A percentile compares a stretch with the other conserved stretches of the same genome.
These are phyloP conservation scores for Philypnodon macrostomus DNA, from an alignment of 2,797 vertebrate species.

Conservation along the genomic window DNA sequence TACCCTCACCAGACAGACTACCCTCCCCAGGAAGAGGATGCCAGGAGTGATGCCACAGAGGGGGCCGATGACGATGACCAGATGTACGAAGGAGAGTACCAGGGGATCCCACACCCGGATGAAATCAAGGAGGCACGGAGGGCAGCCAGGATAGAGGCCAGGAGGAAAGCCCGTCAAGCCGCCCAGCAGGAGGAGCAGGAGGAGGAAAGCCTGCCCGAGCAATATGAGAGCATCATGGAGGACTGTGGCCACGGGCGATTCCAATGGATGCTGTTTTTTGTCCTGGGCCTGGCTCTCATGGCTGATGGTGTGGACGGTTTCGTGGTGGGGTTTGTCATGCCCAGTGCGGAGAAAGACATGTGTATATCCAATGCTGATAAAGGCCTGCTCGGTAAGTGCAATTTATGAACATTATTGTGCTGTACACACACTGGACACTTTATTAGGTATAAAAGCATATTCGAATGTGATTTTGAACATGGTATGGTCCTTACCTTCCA, in stretches of 20 bases:
- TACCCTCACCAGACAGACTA: slow-evolving; percentile 84
- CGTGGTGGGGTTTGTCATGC: slow-evolving; percentile 93
- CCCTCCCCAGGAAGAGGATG: slow-evolving; percentile 87
- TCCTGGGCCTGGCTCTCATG: slow-evolving; percentile 93
- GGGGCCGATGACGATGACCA: slow-evolving; percentile 93
- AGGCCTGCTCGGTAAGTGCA: slow-evolving; percentile 93
- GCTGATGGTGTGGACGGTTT: slow-evolving; percentile 95
- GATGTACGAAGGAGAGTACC: slow-evolving; percentile 97
- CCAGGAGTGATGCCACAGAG: slow-evolving; percentile 91
- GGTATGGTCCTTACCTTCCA: too few relatives aligned
- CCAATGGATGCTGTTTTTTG: slow-evolving; percentile 92
- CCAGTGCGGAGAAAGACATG: slow-evolving; percentile 98
- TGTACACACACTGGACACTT: too few relatives aligned
- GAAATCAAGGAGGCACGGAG: slow-evolving; percentile 85
- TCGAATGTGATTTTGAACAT: too few relatives aligned
- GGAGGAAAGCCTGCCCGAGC: slow-evolving; percentile 89
- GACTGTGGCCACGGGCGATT: slow-evolving; percentile 96
- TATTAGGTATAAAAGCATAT: not conserved
- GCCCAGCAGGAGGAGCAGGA: slow-evolving; percentile 82
- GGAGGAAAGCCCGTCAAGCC: slow-evolving; percentile 81
- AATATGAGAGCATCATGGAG: slow-evolving; percentile 94
- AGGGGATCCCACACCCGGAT: slow-evolving; percentile 94
- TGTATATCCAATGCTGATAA: slow-evolving; percentile 95
- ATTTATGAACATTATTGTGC: too few relatives aligned
- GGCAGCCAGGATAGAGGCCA: slow-evolving; percentile 75